phyloP scores from a whole-genome alignment of 2,797 vertebrate genomes.

The Heterohyrax brucei region DNA sequence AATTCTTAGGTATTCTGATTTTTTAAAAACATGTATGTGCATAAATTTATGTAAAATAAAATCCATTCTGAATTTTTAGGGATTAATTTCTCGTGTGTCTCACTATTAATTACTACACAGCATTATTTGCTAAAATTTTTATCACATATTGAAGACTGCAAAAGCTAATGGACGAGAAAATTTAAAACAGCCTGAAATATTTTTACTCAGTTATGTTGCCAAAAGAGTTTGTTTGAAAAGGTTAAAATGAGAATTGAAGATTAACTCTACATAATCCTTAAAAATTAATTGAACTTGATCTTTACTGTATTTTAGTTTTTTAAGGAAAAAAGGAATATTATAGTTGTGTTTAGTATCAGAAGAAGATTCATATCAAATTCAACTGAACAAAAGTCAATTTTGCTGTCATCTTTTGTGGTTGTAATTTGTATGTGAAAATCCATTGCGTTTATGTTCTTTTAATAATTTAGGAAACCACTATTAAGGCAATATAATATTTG shows the following conservation, averaged over 20 bases:
- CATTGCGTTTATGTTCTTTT: neutral
- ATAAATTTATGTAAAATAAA: neutral
- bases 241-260: neutral
- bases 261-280: neutral
- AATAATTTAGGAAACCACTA: neutral
- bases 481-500: neutral
- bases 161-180: neutral
- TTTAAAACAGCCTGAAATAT: neutral
- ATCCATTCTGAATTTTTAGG: neutral
- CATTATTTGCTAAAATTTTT: neutral
- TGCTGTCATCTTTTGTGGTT: neutral
- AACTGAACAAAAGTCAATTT: neutral
- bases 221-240: neutral
- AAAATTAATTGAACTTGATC: neutral
- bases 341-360: neutral
- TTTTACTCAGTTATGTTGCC: neutral
- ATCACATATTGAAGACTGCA: neutral
- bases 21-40: neutral
- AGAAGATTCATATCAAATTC: neutral
- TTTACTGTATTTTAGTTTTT: neutral
- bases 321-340: neutral
- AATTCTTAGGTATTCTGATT: neutral
- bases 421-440: neutral
- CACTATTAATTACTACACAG: neutral
- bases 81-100: neutral